phyloP scores from a whole-genome alignment of 1,140 invertebrate genomes.

The Eupristina koningsbergeri region DNA sequence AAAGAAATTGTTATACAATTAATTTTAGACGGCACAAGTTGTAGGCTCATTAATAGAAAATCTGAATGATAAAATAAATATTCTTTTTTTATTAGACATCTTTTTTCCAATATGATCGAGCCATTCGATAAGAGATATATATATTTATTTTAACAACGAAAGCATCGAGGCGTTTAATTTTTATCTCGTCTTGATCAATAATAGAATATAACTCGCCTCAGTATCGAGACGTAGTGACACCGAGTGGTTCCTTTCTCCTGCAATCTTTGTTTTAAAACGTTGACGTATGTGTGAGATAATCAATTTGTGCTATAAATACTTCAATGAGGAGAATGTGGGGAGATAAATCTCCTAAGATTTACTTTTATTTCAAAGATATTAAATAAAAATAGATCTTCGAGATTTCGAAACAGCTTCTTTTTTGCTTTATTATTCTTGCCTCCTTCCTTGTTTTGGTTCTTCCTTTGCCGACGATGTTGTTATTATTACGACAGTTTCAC shows the following conservation, averaged over 20 bases:
- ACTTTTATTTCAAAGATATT: constrained; percentile 12
- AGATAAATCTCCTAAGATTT: constrained; percentile 19
- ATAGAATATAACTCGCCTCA: constrained; percentile 35
- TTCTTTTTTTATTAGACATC: not conserved
- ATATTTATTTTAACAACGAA: constrained; percentile 17
- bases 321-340: not conserved
- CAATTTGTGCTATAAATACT: constrained; percentile 45
- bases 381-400: constrained; percentile 23
- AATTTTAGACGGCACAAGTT: not conserved
- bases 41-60: not conserved
- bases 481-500: not conserved
- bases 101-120: not conserved
- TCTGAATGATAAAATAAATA: constrained; percentile 20
- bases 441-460: not conserved
- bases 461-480: not conserved
- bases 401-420: constrained; percentile 2
- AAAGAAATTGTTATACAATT: constrained; percentile 1
- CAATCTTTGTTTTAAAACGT: not conserved
- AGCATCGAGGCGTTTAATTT: constrained; percentile 2
- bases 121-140: not conserved
- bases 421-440: not conserved
- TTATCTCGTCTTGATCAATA: constrained; percentile 38
- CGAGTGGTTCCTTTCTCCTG: not conserved
- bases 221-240: constrained; percentile 3
- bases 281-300: not conserved